phyloP scores from a whole-genome alignment of 2,113 vertebrate genomes.

The Oncorhynchus mykiss region DNA sequence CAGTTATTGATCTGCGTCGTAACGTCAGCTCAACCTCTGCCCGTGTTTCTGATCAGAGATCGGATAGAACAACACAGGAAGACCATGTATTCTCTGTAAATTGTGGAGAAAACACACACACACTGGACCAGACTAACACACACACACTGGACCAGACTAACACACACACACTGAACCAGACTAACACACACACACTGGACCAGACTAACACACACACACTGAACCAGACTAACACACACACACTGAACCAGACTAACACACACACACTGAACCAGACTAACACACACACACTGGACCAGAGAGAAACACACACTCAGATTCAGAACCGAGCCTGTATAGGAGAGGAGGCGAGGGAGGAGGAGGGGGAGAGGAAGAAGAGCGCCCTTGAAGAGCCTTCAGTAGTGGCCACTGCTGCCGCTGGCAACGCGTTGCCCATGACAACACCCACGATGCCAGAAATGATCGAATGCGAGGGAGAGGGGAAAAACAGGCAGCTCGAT shows the following conservation, averaged over 20 bases:
- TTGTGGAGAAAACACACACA: slow-evolving; percentile 34
- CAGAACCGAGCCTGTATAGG: slow-evolving; percentile 57
- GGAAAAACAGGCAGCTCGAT: slow-evolving; percentile 64
- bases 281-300: slow-evolving; percentile 18
- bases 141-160: too few relatives aligned
- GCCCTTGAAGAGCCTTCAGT: slow-evolving; percentile 67
- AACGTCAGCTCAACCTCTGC: not conserved
- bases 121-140: slow-evolving; percentile 25
- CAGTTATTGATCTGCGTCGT: slow-evolving; percentile 37
- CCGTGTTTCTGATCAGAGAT: slow-evolving; percentile 31
- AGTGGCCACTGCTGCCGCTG: slow-evolving; percentile 37
- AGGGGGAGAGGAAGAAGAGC: slow-evolving; percentile 47
- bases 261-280: slow-evolving; percentile 23
- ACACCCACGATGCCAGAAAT: slow-evolving; percentile 76
- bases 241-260: slow-evolving; percentile 19
- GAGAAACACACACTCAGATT: slow-evolving; percentile 38
- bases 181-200: too few relatives aligned
- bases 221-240: slow-evolving; percentile 21
- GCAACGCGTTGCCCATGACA: slow-evolving; percentile 69
- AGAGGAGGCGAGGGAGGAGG: slow-evolving; percentile 30
- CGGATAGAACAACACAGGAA: slow-evolving; percentile 43
- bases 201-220: slow-evolving; percentile 26
- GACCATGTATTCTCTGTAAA: slow-evolving; percentile 43
- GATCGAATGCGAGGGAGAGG: slow-evolving; percentile 68
- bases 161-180: too few relatives aligned